Base-by-base conservation (phyloP, 2,888 invertebrate species). In the Nasonia oneida region DNA sequence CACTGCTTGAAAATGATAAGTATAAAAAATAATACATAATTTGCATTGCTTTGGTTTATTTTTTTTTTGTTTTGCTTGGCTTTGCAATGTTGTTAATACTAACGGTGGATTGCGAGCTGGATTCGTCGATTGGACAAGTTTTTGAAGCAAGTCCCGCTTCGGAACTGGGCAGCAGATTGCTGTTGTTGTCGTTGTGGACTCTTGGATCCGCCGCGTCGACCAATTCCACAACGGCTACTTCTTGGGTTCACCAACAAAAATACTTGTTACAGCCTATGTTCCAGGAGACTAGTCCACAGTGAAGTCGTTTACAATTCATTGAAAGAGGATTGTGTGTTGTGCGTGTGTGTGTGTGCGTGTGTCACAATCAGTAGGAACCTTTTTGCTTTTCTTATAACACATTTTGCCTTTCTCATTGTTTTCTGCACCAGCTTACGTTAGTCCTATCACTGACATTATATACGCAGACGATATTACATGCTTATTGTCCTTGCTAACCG, bases 181-280 rank as follows among this genome's bases (percentile, higher is more conserved):
- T 87, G 88, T 89, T 88, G 81, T 89, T 87, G 88, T 89, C 88
- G 88, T 90, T 91, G 89, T 90, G 90, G 87, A 91, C 90, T 87
- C 90, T 90, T 67, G 91, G 90, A 89, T 92, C 90, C 88, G 90
- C 93, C 85, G 90, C 92, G 84, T 92, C 92, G 90, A 92, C 89
- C 91, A 92, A 91, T 88, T 92, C 92, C 90, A 92, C 90, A 89
- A 90, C 90, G 82, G 91, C 89, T 91, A 90, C 86, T 89, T 92
- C 92, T 92, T 90, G 90, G 88, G 87, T 89, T 89, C 81, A 87
- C 85, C 88, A 92, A 92, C 88, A 92, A 88, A 92, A 92, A 92
- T 89, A 88, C 86, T 89, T 86, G 82, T 90, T 90, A 90, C 87
- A 88, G 85, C 84, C 83, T 84, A 79, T 10, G 23, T 47, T 33